Conservation (phyloP, 2,797 vertebrate genomes). For the Bufotes viridis region DNA sequence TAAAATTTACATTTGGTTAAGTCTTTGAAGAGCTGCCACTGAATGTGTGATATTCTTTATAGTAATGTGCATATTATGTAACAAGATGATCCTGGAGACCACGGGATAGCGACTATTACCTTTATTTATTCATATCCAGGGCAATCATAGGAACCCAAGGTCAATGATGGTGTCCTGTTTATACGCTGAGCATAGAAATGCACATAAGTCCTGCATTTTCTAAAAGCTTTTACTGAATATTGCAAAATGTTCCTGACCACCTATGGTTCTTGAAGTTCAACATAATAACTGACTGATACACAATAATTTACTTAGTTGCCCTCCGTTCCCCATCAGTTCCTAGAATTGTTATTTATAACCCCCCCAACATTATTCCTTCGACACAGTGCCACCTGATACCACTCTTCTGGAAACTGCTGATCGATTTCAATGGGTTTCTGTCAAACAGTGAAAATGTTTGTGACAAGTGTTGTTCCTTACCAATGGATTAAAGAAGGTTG, state of each 20-base stretch:
- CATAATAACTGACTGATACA: no score
- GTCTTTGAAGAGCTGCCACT: constrained; percentile 14
- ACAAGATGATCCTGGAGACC: constrained; percentile 6
- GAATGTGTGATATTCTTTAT: constrained; percentile 37
- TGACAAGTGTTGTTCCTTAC: no score
- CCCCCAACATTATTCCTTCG: no score
- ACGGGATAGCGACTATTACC: constrained; percentile 22
- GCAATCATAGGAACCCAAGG: constrained; percentile 15
- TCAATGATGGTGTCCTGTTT: constrained; percentile 7
- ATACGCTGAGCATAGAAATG: neutral
- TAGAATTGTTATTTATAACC: no score
- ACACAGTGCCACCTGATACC: no score
- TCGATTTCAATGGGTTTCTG: no score
- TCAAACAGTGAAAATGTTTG: no score
- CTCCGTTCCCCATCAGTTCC: no score
- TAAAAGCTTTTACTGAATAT: neutral
- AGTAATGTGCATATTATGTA: constrained; percentile 45
- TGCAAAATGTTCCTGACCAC: neutral
- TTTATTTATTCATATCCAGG: constrained; percentile 36
- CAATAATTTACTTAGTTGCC: no score
- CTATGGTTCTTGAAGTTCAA: no score
- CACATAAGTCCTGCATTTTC: neutral
- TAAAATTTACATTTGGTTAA: constrained; percentile 37
- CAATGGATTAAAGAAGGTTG: no score
- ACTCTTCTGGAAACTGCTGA: no score